phyloP scores from a whole-genome alignment of 2,888 invertebrate species.

The Monopis laevigella region DNA sequence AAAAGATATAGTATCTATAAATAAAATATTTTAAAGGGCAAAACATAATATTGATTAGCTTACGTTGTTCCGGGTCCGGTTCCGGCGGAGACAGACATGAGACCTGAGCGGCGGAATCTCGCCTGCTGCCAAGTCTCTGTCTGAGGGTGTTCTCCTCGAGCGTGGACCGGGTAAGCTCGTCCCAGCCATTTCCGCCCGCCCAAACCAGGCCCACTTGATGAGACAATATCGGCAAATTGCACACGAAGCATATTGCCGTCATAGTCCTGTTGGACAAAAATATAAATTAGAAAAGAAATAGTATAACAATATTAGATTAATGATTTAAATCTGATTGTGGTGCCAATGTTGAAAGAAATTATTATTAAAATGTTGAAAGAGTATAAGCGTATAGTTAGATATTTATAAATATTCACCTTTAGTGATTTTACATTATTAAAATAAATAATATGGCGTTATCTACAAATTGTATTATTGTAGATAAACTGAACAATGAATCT shows the following conservation, averaged over 20 bases:
- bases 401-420: too few relatives aligned
- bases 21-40: background rate
- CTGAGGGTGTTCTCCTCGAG: slow-evolving; percentile 85
- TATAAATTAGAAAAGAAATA: too few relatives aligned
- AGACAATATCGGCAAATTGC: slow-evolving; percentile 93
- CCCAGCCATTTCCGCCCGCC: slow-evolving; percentile 95
- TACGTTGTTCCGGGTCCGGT: slow-evolving; percentile 67
- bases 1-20: background rate
- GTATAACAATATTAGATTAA: too few relatives aligned
- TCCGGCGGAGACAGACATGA: slow-evolving; percentile 85
- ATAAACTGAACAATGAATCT: too few relatives aligned
- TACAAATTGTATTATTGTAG: too few relatives aligned
- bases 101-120: slow-evolving; percentile 93
- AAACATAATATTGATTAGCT: background rate
- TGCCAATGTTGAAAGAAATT: too few relatives aligned
- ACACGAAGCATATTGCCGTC: slow-evolving; percentile 95
- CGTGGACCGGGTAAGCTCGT: slow-evolving; percentile 88
- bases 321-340: too few relatives aligned
- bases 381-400: too few relatives aligned
- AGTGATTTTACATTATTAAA: too few relatives aligned
- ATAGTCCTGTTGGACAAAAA: slow-evolving; percentile 82
- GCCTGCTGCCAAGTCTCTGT: slow-evolving; percentile 83
- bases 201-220: slow-evolving; percentile 94
- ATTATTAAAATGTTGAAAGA: too few relatives aligned
- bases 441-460: too few relatives aligned